Base-by-base conservation (phyloP, 2,797 vertebrate genomes). In the Clarias laeviceps region DNA sequence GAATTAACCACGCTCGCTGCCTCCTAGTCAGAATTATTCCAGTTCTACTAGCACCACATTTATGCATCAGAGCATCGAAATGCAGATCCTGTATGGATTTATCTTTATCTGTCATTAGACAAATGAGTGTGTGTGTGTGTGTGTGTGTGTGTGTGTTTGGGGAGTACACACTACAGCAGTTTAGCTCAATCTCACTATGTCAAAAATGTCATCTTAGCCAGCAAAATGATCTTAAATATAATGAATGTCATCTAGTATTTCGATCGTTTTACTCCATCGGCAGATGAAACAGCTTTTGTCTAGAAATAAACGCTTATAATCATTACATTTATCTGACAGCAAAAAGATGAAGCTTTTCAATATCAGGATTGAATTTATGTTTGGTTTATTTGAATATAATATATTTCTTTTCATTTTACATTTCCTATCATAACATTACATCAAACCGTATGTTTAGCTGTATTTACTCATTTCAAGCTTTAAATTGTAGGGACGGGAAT, bases 1-100 rank as follows among this genome's bases (percentile, higher is more conserved):
- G 56, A 84, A 37, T 79, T 64, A 80, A 29, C 83, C 59, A 83
- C 20, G 22, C 68, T 87, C 45, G 24, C 57, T 62, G 45, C 69
- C 27, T 84, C 69, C 72, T 66, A 27, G 74, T 80, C 66, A n/a
- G 6, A 83, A 32, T 64, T 79, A 40, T 45, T 68, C 79, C 54
- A 76, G 24, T 66, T 79, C 27, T 32, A 50, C 56, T 29, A 37
- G 40, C 32, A 7, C 20, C 56, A 22, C 24, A 34, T n/a, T 69
- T 54, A 74, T 84, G 61, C 32, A n/a, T 54, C 27, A n/a, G 56
- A 64, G 57, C n/a, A n/a, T 37, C 27, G 22, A 6, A 65, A 59
- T 81, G 34, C 24, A 40, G 34, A 74, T 64, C 62, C 40, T 76
- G 15, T 11, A 64, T 5, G 27, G 29, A 45, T 80, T 37, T 34